Percentiles rank a stretch among this genome's conserved stretches.
phyloP scores from a whole-genome alignment of 2,797 vertebrate genomes.

The Ceyx erithaca region DNA sequence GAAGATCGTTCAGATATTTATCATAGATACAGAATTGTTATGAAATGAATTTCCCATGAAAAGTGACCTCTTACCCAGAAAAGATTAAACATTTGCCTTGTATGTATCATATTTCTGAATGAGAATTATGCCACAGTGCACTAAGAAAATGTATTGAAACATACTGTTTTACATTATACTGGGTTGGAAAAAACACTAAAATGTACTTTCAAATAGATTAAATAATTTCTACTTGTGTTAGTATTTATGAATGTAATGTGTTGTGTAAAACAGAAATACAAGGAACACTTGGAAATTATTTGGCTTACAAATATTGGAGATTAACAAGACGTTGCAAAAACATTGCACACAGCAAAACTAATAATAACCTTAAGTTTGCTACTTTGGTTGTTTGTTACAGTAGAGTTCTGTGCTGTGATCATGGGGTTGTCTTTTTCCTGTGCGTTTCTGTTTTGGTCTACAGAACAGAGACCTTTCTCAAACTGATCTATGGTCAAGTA shows the following conservation, averaged over 20 bases:
- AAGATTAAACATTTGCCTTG: constrained; percentile 53
- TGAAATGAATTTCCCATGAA: constrained; percentile 48
- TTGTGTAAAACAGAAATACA: background rate
- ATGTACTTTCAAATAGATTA: background rate
- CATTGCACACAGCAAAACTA: background rate
- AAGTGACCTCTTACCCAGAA: constrained; percentile 7
- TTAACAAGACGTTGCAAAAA: background rate
- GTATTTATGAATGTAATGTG: background rate
- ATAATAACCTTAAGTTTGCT: background rate
- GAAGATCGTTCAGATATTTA: constrained; percentile 41
- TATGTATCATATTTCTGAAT: background rate
- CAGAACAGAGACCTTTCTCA: background rate
- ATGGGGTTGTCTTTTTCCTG: background rate
- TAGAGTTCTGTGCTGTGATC: background rate
- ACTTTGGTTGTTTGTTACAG: background rate
- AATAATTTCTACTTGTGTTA: background rate
- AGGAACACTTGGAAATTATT: background rate
- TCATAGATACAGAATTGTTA: constrained; percentile 23
- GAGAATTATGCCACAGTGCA: background rate
- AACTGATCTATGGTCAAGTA: background rate
- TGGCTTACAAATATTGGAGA: background rate
- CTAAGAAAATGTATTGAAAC: background rate
- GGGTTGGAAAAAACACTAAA: background rate
- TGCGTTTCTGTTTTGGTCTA: background rate
- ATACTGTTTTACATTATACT: background rate